Evolutionary conservation across 2,797 vertebrate genomes (phyloP), one percentile per base, ranked within the genome.

Genomic region (Mormyrus proboscirostris): DNA sequence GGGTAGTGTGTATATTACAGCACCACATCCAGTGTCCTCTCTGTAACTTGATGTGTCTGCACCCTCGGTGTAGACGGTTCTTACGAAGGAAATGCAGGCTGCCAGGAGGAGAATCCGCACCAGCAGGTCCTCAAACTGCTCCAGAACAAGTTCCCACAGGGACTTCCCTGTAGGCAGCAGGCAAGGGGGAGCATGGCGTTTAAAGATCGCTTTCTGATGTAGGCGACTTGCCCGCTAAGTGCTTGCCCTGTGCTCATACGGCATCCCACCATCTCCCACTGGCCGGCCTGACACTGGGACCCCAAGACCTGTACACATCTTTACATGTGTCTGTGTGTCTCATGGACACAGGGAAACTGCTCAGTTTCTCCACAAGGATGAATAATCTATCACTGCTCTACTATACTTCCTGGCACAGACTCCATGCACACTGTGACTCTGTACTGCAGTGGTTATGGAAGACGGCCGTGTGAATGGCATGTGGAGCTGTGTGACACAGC

Each of bases 71-170:
- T 44, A 33, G 14, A 51, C 25, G 22, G 4, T 86, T 89, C 96
- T 96, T 95, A 96, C 96, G 90, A 96, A 96, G 62, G 96, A 96
- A 91, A 96, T 96, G 89, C 96, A 96, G 2, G 96, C 96, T 1
- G 96, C 96, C 89, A 96, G 92, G 87, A 96, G 94, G 88, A 96
- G 89, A 88, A 96, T 96, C 88, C 96, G 94, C 82, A 96, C 96
- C 89, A 96, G 92, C 88, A 96, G 93, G 92, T 96, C 96, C 91
- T 96, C 96, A 91, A 96, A 96, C 93, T 96, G 96, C 84, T 96
- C 96, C 89, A 96, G 65, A 62, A 96, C 94, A 89, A 96, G 93
- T 90, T 94, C 94, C 96, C 96, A 96, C 0, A 96, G 95, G 0
- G 96, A 96, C 91, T 96, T 96, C 25, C 96, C 96, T 96, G 92